Conservation (phyloP, 2,797 vertebrate genomes). For the Heteromormyrus szaboi region DNA sequence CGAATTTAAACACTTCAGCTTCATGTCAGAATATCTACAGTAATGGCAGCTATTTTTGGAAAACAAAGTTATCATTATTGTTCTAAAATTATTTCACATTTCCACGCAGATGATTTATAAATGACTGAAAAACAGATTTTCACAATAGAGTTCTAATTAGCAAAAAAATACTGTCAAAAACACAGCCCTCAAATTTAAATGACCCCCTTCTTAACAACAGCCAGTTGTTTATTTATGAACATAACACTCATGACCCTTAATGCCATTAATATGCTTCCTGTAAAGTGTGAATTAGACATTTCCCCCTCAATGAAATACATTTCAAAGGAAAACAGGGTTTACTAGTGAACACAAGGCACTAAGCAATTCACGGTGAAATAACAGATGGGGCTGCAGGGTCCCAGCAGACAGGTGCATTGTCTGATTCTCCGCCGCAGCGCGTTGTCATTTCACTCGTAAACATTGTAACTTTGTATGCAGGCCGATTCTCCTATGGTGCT, state of each 20-base stretch:
- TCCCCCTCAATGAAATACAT: not conserved
- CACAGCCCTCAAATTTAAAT: not conserved
- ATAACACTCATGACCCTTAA: not conserved
- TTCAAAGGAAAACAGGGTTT: not conserved
- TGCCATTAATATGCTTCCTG: not conserved
- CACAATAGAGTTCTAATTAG: not conserved
- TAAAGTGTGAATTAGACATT: not conserved
- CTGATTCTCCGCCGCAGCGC: not conserved
- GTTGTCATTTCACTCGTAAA: not conserved
- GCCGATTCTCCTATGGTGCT: not conserved
- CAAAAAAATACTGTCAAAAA: not conserved
- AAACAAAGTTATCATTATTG: not conserved
- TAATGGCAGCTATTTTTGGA: not conserved
- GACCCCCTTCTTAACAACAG: not conserved
- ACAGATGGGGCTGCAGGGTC: not conserved
- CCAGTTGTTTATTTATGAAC: not conserved
- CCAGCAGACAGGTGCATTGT: not conserved
- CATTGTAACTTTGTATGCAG: conserved; percentile 3
- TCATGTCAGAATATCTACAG: not conserved
- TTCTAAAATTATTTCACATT: not conserved
- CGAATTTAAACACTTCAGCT: not conserved
- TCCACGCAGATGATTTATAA: not conserved
- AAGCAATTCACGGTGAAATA: conserved; percentile 9
- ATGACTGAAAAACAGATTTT: not conserved
- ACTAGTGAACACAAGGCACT: not conserved